Conservation (phyloP, 2,797 vertebrate genomes). For the Vespertilio murinus region DNA sequence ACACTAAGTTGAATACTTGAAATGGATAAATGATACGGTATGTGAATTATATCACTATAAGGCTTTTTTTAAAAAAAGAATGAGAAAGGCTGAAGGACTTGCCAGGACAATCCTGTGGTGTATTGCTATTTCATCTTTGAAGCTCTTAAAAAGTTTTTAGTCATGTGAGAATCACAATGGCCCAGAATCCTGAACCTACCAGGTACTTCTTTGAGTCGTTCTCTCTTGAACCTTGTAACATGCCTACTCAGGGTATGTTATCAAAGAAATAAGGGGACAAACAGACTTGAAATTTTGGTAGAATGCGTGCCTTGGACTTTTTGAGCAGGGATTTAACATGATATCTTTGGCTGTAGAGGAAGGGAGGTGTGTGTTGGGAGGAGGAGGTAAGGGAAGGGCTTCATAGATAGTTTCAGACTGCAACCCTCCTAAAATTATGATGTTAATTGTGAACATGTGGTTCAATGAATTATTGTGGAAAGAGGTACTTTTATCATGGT, state of each 20-base stretch:
- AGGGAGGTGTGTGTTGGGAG: neutral
- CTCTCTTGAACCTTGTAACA: neutral
- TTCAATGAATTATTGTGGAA: neutral
- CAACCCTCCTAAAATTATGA: neutral
- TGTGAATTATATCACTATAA: neutral
- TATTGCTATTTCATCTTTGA: neutral
- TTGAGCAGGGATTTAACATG: neutral
- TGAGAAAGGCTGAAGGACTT: neutral
- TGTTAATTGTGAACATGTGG: neutral
- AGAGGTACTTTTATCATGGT: neutral
- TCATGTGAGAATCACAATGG: neutral
- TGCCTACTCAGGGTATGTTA: neutral
- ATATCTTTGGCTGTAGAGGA: neutral
- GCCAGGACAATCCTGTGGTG: neutral
- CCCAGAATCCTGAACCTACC: neutral
- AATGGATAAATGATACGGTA: neutral
- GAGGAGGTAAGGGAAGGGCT: neutral
- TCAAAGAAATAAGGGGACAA: neutral
- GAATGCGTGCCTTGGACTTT: neutral
- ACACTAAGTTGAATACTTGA: neutral
- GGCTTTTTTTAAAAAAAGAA: neutral
- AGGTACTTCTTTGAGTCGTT: neutral
- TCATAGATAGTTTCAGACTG: neutral
- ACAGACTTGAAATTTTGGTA: neutral
- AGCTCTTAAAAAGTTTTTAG: neutral